phyloP scores from a whole-genome alignment of 2,888 invertebrate species.

The Drosophila atroscutellata region DNA sequence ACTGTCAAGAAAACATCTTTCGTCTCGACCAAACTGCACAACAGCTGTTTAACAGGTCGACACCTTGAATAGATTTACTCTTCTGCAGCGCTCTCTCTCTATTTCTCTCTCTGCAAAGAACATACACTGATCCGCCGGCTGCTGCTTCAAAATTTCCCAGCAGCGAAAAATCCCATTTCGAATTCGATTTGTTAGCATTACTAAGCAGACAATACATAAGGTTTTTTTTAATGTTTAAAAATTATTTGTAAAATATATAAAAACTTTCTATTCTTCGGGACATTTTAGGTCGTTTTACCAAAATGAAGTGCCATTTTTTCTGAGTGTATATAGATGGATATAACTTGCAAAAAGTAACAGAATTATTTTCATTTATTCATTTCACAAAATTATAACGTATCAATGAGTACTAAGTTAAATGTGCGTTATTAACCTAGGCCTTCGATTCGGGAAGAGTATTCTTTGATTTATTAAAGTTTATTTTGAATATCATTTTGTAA shows the following conservation, averaged over 20 bases:
- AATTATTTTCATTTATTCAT: background rate
- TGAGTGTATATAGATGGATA: background rate
- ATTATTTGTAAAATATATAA: too few relatives aligned
- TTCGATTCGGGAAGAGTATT: background rate
- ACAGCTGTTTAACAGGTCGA: background rate
- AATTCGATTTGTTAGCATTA: background rate
- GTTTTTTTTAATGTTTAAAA: background rate
- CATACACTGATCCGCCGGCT: background rate
- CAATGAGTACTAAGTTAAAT: background rate
- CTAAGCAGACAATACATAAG: background rate
- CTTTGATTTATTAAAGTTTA: slow-evolving; percentile 52
- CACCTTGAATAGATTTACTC: background rate
- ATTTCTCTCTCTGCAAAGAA: background rate
- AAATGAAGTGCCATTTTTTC: too few relatives aligned
- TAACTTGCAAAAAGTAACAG: background rate
- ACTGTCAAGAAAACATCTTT: too few relatives aligned
- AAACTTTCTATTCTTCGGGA: too few relatives aligned
- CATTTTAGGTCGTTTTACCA: too few relatives aligned
- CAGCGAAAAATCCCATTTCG: background rate
- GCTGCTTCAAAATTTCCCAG: too few relatives aligned
- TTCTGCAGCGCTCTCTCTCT: background rate
- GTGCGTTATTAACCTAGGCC: background rate
- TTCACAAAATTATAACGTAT: background rate
- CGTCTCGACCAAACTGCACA: too few relatives aligned
- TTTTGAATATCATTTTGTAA: slow-evolving; percentile 43